Conservation (phyloP, 2,797 vertebrate genomes). For the Nannoperca australis region DNA sequence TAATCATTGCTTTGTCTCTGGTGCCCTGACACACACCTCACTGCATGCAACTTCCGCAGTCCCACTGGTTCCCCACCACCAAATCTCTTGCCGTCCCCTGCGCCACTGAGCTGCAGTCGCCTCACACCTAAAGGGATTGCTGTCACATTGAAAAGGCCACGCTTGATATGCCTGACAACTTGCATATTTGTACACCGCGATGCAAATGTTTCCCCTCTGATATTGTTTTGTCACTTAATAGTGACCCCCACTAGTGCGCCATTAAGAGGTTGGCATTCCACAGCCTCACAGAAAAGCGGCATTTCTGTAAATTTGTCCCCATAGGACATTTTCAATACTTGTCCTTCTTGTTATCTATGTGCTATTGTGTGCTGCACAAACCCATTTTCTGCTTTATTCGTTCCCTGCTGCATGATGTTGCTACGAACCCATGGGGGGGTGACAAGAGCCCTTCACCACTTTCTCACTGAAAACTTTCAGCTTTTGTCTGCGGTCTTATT, state of each 20-base stretch:
- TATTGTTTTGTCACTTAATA: slow-evolving; percentile 83
- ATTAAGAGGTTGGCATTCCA: slow-evolving; percentile 74
- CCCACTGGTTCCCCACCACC: slow-evolving; percentile 69
- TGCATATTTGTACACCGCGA: slow-evolving; percentile 79
- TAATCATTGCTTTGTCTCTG: slow-evolving; percentile 83
- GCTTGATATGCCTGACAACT: slow-evolving; percentile 86
- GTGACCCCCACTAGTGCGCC: slow-evolving; percentile 76
- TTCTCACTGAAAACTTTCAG: slow-evolving; percentile 63
- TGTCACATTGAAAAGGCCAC: slow-evolving; percentile 82
- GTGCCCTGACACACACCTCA: slow-evolving; percentile 84
- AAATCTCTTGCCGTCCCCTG: slow-evolving; percentile 78
- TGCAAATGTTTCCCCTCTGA: slow-evolving; percentile 83
- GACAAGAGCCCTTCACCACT: slow-evolving; percentile 60
- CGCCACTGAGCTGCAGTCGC: slow-evolving; percentile 78
- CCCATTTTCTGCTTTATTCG: slow-evolving; percentile 83
- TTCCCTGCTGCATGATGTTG: slow-evolving; percentile 74
- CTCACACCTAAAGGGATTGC: slow-evolving; percentile 84
- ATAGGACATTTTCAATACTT: slow-evolving; percentile 78
- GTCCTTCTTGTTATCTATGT: slow-evolving; percentile 80
- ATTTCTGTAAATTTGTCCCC: slow-evolving; percentile 73
- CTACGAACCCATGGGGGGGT: slow-evolving; percentile 62
- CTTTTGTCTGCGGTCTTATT: slow-evolving; percentile 72
- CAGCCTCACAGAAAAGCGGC: slow-evolving; percentile 65
- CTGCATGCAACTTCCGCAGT: slow-evolving; percentile 83
- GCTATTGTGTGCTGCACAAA: slow-evolving; percentile 80